Evolutionary conservation across 2,113 vertebrate species (phyloP), one percentile per base, ranked within the genome.

Genomic region (Turnix velox): DNA sequence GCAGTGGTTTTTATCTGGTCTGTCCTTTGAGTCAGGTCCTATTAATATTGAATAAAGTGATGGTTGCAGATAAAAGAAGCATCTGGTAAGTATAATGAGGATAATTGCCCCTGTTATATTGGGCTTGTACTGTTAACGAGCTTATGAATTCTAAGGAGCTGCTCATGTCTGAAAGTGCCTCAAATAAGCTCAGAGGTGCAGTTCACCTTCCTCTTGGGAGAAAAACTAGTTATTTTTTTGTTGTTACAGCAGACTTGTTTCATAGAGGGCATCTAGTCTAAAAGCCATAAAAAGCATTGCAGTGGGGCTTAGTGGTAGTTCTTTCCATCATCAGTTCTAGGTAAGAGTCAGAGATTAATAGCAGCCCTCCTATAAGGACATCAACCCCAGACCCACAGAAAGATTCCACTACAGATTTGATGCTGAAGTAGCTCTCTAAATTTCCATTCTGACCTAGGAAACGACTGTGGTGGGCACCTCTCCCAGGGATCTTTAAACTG

Each of bases 11-110:
- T 73, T 76, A n/a, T 55, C 48, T 84, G 35, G 27, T 75, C 43
- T 59, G 80, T 43, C 24, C 69, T 87, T 52, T 28, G 62, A 42
- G 39, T 71, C 68, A 42, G 86, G 55, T 72, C 31, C 28, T 72
- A 2, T 42, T 84, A 35, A 9, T 42, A 4, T 1, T 0, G 0
- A 19, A 35, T 75, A 43, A 13, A 24, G 40, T 15, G 35, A 27
- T 72, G 8, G 10, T 63, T 48, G 42, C n/a, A 66, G 61, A 15
- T 45, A 43, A 2, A 42, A 68, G 33, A 54, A 67, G 43, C 24
- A 9, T 45, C 48, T 58, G 66, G 78, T 87, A 12, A 65, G 52
- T 40, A 35, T 18, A n/a, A 24, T 14, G 28, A 68, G 40, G 57
- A 35, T 58, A 67, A 14, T 6, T 48, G 14, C 4, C 15, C 4